Conservation (phyloP, 1,140 invertebrate species). For the Ctenoplectra terminalis region DNA sequence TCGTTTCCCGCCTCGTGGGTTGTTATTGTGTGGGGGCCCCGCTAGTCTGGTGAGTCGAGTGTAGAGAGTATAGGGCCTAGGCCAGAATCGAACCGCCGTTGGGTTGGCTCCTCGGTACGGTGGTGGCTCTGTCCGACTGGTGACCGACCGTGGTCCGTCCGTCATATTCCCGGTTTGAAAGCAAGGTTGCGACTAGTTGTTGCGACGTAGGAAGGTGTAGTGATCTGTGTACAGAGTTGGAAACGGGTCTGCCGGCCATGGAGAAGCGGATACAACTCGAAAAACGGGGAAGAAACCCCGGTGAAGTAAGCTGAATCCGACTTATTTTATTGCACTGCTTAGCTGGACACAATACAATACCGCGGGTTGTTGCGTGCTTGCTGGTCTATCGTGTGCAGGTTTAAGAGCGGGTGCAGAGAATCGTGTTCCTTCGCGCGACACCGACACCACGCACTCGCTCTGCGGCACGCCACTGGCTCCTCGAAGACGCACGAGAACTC, state of each 20-base stretch:
- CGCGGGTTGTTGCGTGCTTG: conserved; percentile 45
- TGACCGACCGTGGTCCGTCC: conserved; percentile 78
- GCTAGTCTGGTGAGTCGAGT: conserved; percentile 67
- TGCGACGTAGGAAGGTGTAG: conserved; percentile 80
- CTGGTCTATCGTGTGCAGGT: conserved; percentile 22
- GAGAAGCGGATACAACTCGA: conserved; percentile 96
- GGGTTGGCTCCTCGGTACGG: conserved; percentile 69
- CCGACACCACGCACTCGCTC: conserved; percentile 60
- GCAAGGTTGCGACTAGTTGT: conserved; percentile 79
- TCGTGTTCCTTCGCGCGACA: conserved; percentile 55
- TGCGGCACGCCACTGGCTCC: conserved; percentile 44
- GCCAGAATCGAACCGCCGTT: conserved; percentile 76
- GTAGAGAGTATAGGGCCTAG: conserved; percentile 68
- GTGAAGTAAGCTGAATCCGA: conserved; percentile 87
- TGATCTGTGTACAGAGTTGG: conserved; percentile 52
- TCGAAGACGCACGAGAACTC: conserved; percentile 49
- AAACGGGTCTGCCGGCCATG: conserved; percentile 85
- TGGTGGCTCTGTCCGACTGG: conserved; percentile 74
- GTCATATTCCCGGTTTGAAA: conserved; percentile 81
- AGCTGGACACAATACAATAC: conserved; percentile 6
- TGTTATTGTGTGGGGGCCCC: conserved; percentile 72
- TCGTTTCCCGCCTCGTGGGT: conserved; percentile 71
- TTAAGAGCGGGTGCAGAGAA: conserved; percentile 37
- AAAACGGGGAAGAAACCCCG: conserved; percentile 91
- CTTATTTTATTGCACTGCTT: conserved; percentile 61